Conservation (phyloP, 2,797 vertebrate genomes). For the Benthosema pterotum region DNA sequence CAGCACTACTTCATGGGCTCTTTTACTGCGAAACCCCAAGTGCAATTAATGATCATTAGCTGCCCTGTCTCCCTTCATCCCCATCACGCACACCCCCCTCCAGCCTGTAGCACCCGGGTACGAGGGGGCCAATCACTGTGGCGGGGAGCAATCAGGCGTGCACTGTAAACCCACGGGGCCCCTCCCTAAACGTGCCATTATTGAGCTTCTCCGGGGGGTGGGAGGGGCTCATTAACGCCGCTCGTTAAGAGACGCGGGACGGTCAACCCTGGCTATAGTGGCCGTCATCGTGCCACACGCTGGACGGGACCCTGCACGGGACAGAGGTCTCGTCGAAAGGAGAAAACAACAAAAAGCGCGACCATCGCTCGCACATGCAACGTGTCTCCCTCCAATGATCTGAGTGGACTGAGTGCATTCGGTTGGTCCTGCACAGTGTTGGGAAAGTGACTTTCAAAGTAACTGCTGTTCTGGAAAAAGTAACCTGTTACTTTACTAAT, state of each 20-base stretch:
- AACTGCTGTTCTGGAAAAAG: too few relatives aligned
- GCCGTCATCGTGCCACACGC: conserved; percentile 90
- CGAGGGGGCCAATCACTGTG: conserved; percentile 78
- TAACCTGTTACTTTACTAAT: too few relatives aligned
- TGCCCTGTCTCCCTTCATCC: conserved; percentile 88
- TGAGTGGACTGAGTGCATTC: too few relatives aligned
- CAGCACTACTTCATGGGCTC: too few relatives aligned
- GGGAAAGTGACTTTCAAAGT: too few relatives aligned
- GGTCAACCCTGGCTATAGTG: too few relatives aligned
- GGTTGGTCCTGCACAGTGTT: too few relatives aligned
- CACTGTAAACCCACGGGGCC: conserved; percentile 76
- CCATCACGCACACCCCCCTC: conserved; percentile 79
- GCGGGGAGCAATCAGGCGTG: conserved; percentile 82
- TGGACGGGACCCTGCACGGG: too few relatives aligned
- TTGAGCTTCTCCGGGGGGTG: conserved; percentile 83
- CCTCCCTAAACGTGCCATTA: conserved; percentile 87
- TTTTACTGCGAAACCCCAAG: conserved; percentile 86
- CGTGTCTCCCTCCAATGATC: conserved; percentile 93
- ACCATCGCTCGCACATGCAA: too few relatives aligned
- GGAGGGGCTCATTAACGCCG: conserved; percentile 67
- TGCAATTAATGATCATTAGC: conserved; percentile 98
- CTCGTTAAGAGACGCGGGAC: conserved; percentile 71
- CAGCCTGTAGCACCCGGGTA: conserved; percentile 62
- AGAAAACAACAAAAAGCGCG: too few relatives aligned
- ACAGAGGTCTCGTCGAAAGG: too few relatives aligned